Conservation (phyloP, 2,888 invertebrate genomes). For the Willowsia nigromaculata region DNA sequence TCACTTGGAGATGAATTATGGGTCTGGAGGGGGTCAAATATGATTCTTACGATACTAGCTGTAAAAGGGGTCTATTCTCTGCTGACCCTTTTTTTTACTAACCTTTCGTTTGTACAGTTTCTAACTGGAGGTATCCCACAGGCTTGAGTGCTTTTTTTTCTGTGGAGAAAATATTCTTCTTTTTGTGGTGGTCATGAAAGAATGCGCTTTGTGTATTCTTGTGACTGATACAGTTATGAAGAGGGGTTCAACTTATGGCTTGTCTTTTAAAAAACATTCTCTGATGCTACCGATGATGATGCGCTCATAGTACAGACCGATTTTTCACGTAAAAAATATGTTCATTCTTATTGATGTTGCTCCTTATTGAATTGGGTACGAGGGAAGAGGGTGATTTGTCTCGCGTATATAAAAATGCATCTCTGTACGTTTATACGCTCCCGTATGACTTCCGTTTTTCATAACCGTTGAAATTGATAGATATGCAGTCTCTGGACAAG, state of each 20-base stretch:
- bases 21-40: slow-evolving; percentile 74
- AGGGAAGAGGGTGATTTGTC: slow-evolving; percentile 51
- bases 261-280: not conserved
- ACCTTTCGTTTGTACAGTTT: too few relatives aligned
- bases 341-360: not conserved
- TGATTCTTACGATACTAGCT: not conserved
- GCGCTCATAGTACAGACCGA: not conserved
- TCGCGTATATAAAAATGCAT: not conserved
- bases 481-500: not conserved
- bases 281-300: slow-evolving; percentile 2
- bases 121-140: slow-evolving; percentile 61
- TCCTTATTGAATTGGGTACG: slow-evolving; percentile 21
- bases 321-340: not conserved
- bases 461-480: slow-evolving; percentile 41
- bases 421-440: not conserved
- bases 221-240: too few relatives aligned
- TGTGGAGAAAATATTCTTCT: too few relatives aligned
- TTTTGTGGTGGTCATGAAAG: too few relatives aligned
- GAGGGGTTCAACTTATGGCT: too few relatives aligned
- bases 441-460: slow-evolving; percentile 57
- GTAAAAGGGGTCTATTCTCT: too few relatives aligned
- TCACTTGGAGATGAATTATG: slow-evolving; percentile 77
- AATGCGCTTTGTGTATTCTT: too few relatives aligned
- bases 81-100: not conserved
- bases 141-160: too few relatives aligned